Evolutionary conservation across 2,113 vertebrate species (phyloP).

Genomic region (Ciconia boyciana): DNA sequence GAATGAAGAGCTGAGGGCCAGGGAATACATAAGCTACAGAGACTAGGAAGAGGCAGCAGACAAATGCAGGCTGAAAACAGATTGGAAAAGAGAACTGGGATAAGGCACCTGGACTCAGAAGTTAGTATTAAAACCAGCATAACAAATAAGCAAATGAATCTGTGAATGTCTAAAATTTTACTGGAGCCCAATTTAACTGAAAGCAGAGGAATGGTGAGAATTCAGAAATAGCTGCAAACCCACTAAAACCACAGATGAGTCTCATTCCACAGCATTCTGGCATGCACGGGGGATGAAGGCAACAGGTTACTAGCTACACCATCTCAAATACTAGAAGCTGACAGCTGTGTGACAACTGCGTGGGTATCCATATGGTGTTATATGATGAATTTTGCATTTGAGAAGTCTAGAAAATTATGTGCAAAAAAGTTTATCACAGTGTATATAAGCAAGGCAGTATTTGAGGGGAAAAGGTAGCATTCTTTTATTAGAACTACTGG

Average conservation of each 20-base stretch:
- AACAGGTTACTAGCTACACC: constrained; percentile 36
- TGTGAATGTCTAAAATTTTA: not conserved
- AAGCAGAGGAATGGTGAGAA: not conserved
- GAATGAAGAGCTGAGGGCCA: not conserved
- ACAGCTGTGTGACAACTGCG: constrained; percentile 60
- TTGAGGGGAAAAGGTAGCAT: constrained; percentile 24
- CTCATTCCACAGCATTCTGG: constrained; percentile 1
- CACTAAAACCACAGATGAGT: not conserved
- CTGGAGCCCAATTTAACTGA: not conserved
- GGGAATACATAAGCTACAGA: not conserved
- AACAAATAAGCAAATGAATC: not conserved
- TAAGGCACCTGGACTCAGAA: not conserved
- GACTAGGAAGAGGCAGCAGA: not conserved
- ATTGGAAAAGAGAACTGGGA: not conserved
- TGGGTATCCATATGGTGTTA: constrained; percentile 48
- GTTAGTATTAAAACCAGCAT: not conserved
- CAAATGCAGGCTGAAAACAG: not conserved
- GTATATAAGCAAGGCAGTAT: not conserved
- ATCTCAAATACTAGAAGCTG: constrained; percentile 34
- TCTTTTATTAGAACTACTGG: constrained; percentile 17
- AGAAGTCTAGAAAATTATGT: not conserved
- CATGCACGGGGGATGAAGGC: not conserved
- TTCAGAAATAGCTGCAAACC: constrained; percentile 33
- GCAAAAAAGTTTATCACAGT: not conserved
- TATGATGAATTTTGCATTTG: constrained; percentile 7